Evolutionary conservation across 2,888 invertebrate species (phyloP), one percentile per base, ranked within the genome.

Genomic region (Sylvicola cinctus): DNA sequence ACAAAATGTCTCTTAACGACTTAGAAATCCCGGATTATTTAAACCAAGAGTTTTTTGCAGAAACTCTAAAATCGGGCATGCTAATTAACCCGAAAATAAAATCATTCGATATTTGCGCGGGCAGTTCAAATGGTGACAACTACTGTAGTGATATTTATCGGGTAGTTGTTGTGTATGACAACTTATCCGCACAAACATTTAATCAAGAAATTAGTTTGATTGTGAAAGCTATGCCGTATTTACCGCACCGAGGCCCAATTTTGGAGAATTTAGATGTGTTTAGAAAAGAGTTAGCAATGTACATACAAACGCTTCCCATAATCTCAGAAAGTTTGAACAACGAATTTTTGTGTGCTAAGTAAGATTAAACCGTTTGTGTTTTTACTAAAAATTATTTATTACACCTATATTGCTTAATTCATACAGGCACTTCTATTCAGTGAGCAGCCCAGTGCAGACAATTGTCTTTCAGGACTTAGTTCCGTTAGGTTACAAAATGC

Each of bases 391-490:
- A n/a, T 11, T 6, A 30, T 28, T n/a, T 14, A 33, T 1, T 36
- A 16, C 16, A 15, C 11, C 28, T 23, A 15, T 26, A 26, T 33
- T 31, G 7, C 26, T 5, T 13, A 16, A 10, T 29, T 17, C 23
- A 13, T 27, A 6, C 4, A 32, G 32, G 25, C 20, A 13, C 28
- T 29, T 33, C 16, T 33, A 33, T 29, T 28, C 33, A 13, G 16
- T 17, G 8, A 26, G 10, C 2, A 29, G 37, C 7, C 40, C 42
- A 2, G 16, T 31, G 3, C 39, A 43, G 27, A 49, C 54, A 0
- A 46, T 55, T 17, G 51, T 67, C 4, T 48, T 69, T 23, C 62
- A 68, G 38, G 68, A 69, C 48, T 50, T 70, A 2, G 53, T 55
- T 3, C 49, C 53, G 2, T 44, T 53, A 26, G 66, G 65, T 8